Percentiles rank a stretch among this genome's conserved stretches.
These are phyloP conservation scores for Calonectris borealis DNA, from an alignment of 2,113 vertebrate genomes.

Conservation along the genomic window DNA sequence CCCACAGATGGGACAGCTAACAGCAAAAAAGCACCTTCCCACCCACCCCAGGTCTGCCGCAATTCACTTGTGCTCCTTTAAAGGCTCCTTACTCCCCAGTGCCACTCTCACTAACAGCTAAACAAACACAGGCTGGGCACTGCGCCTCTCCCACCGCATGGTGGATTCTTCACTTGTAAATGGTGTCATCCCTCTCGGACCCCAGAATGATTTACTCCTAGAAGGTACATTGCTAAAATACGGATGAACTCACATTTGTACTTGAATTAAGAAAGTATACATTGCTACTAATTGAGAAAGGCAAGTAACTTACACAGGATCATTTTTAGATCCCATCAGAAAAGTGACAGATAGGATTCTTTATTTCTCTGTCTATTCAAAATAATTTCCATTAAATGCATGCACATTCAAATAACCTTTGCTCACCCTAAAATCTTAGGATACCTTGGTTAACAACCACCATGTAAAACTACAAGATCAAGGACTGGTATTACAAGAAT, in stretches of 20 bases:
- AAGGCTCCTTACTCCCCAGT: background rate
- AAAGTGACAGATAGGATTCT: background rate
- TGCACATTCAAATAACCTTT: background rate
- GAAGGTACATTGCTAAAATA: background rate
- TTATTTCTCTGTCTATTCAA: background rate
- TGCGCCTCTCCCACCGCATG: fast-evolving
- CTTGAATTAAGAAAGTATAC: background rate
- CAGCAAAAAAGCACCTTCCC: background rate
- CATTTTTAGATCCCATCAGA: background rate
- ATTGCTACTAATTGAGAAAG: background rate
- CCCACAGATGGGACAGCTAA: background rate
- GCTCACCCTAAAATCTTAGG: background rate
- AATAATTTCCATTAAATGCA: background rate
- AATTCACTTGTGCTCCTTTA: background rate
- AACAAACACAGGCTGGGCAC: background rate
- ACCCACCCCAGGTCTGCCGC: background rate
- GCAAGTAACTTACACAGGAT: background rate
- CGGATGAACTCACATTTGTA: background rate
- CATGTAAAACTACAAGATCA: background rate
- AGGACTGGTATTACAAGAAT: background rate
- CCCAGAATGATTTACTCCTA: background rate
- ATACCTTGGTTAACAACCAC: background rate
- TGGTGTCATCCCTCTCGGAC: fast-evolving
- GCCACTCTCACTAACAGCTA: background rate
- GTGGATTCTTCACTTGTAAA: background rate